Evolutionary conservation across 2,113 vertebrate species (phyloP).

Genomic region (Aleadryas rufinucha): DNA sequence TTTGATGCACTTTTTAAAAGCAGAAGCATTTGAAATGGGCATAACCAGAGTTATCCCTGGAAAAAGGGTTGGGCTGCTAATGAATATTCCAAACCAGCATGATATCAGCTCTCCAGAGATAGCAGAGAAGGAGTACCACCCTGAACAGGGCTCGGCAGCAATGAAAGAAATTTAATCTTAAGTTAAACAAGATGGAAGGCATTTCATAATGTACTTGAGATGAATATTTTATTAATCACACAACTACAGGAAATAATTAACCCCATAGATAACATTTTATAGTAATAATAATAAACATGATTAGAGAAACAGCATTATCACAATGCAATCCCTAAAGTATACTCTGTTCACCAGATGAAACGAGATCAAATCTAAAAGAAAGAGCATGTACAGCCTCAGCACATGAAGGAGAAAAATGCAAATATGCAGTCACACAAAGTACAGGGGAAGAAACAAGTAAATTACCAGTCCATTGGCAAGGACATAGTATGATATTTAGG

Average conservation of each 20-base stretch:
- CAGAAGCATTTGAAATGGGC: background rate
- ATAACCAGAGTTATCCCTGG: background rate
- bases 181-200: background rate
- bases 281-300: background rate
- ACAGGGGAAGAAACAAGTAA: background rate
- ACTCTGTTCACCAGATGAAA: background rate
- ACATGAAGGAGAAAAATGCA: background rate
- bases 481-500: background rate
- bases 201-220: background rate
- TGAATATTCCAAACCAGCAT: background rate
- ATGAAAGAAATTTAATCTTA: background rate
- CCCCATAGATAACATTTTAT: background rate
- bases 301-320: background rate
- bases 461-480: background rate
- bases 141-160: background rate
- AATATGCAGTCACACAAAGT: background rate
- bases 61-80: slow-evolving; percentile 14
- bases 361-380: background rate
- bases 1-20: background rate
- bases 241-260: slow-evolving; percentile 25
- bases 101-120: slow-evolving; percentile 31
- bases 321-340: background rate
- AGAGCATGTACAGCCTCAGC: background rate
- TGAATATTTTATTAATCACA: background rate
- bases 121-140: background rate